Conservation (phyloP, 1,140 invertebrate genomes). For the Calephelis nemesis region DNA sequence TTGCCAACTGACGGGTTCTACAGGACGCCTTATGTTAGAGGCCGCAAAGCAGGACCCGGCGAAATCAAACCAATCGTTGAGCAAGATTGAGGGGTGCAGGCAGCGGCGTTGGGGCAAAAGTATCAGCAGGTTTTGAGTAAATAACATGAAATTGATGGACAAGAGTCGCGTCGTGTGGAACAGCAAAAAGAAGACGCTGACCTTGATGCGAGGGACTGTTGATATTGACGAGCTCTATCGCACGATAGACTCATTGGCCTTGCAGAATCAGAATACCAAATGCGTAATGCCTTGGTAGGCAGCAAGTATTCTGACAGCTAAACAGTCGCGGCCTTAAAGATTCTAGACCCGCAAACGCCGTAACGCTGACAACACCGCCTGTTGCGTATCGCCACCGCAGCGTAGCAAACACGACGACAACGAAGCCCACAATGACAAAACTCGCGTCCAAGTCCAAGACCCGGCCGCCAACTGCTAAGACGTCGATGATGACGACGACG, state of each 20-base stretch:
- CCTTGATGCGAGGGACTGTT: not conserved
- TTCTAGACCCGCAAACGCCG: not conserved
- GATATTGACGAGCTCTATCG: not conserved
- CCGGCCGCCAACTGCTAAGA: no score
- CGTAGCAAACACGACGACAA: no score
- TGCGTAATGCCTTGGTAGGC: not conserved
- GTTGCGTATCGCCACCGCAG: not conserved
- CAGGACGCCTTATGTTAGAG: not conserved
- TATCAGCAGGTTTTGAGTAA: not conserved
- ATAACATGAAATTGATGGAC: no score
- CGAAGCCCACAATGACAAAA: not conserved
- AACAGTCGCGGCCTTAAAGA: not conserved
- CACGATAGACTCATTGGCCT: not conserved
- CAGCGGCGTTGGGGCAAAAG: not conserved
- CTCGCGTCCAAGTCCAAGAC: no score
- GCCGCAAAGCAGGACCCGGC: not conserved
- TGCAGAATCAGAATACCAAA: not conserved
- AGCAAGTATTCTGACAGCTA: not conserved
- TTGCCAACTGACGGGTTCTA: not conserved
- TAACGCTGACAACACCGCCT: not conserved
- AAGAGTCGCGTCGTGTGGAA: not conserved
- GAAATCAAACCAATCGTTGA: not conserved
- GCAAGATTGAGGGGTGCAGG: not conserved
- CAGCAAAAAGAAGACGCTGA: not conserved
- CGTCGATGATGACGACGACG: no score